Base-by-base conservation (phyloP, 1,140 invertebrate genomes). In the Tetranychus cinnabarinus region DNA sequence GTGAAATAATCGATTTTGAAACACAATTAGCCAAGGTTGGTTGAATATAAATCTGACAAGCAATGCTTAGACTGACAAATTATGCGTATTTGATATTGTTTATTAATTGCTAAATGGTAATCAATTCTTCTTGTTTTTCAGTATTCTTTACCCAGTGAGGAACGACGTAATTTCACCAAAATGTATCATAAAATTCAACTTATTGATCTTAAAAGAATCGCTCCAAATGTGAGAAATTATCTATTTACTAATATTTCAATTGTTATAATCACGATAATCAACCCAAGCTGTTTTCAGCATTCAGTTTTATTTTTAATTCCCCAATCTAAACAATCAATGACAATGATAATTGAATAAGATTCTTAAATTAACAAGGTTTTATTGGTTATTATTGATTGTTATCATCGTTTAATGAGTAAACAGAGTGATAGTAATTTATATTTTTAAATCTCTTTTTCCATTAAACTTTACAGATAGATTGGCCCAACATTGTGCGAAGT, bases 1-100 rank as follows among this genome's bases (percentile, higher is more conserved):
- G 77, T 63, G 71, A 79, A 61, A 81, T 88, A 6, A 77, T 89
- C 4, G 73, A 76, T 8, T 80, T 90, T 62, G 86, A 89, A 72
- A 83, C 80, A 52, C 72, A 80, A 66, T 70, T 90, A 56, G 85
- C 85, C 31, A 39, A 56, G 55, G 55, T 56, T 10, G 33, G 15
- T 23, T 3, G 12, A 3, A 33, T 35, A 33, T 23, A 3, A 33
- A 33, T 31, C 33, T 3, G 34, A 55, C 15, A 55, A 10, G 33
- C 33, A 12, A 55, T n/a, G 33, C 54, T 55, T 55, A 23, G 23
- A 23, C 23, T 23, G 23, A 23, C 23, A 23, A 23, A 23, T 23
- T 55, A 3, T 15, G 2, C 23, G 12, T 2, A 8, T 15, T 47
- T 47, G 46, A 47, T 47, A 47, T 12, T 3, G 46, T 15, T 15